Evolutionary conservation across 2,113 vertebrate species (phyloP).

Genomic region (Camelus bactrianus): DNA sequence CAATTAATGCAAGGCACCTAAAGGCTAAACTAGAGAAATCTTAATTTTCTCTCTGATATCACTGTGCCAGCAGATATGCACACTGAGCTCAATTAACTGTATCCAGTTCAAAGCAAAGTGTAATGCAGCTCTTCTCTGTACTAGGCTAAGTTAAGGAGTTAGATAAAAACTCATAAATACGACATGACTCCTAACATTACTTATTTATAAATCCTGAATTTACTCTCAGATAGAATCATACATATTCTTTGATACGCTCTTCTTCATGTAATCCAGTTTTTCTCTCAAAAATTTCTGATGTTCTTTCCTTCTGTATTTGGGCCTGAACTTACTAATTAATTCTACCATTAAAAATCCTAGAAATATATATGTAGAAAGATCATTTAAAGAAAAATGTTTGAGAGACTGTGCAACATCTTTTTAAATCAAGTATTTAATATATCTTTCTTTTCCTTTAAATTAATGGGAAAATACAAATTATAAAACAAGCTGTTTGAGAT

Average conservation of each 20-base stretch:
- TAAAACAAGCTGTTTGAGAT: background rate
- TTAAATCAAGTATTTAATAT: background rate
- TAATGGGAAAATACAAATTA: background rate
- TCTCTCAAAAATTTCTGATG: background rate
- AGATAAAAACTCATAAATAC: background rate
- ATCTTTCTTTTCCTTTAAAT: background rate
- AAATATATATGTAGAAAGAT: constrained; percentile 18
- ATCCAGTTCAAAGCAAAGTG: background rate
- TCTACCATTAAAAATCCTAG: constrained; percentile 1
- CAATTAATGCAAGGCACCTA: background rate
- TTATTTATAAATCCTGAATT: background rate
- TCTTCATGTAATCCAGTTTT: background rate
- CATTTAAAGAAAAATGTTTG: constrained; percentile 3
- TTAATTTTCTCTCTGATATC: background rate
- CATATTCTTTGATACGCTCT: background rate
- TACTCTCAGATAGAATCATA: background rate
- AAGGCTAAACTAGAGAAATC: background rate
- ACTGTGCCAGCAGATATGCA: background rate
- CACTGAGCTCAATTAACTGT: background rate
- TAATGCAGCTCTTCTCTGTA: background rate
- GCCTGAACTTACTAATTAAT: background rate
- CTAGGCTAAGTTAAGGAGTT: background rate
- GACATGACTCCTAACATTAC: background rate
- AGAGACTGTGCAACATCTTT: background rate
- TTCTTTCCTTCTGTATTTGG: background rate